Evolutionary conservation across 2,888 invertebrate species (phyloP).

Genomic region (Noctua pronuba): DNA sequence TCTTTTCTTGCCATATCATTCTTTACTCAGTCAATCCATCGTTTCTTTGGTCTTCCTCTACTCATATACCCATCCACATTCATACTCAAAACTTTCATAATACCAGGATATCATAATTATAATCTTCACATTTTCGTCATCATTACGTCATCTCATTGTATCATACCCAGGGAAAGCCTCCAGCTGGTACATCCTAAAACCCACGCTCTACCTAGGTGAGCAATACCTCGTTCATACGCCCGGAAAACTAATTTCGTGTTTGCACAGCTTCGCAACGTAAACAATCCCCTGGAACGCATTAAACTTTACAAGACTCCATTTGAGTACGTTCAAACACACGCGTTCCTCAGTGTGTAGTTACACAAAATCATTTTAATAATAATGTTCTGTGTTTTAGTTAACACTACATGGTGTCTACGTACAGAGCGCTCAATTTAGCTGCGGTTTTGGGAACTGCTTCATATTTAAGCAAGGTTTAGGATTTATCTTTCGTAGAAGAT

Average conservation of each 20-base stretch:
- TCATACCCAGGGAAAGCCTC: conserved; percentile 16
- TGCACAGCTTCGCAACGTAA: conserved; percentile 60
- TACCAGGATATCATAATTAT: not conserved
- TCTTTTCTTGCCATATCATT: too few relatives aligned
- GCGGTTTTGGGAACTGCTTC: conserved; percentile 24
- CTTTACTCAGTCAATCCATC: too few relatives aligned
- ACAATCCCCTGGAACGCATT: conserved; percentile 68
- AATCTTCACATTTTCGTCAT: not conserved
- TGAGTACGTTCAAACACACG: conserved; percentile 62
- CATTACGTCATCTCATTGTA: not conserved
- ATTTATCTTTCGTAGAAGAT: conserved; percentile 4
- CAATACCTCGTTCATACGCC: conserved; percentile 48
- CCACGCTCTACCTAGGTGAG: conserved; percentile 92
- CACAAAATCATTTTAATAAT: conserved; percentile 63
- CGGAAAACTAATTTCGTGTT: conserved; percentile 67
- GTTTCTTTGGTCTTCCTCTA: too few relatives aligned
- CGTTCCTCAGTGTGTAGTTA: conserved; percentile 52
- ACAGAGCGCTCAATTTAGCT: conserved; percentile 10
- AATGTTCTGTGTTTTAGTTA: conserved; percentile 50
- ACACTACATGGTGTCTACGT: conserved; percentile 36
- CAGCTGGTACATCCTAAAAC: conserved; percentile 81
- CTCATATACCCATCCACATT: too few relatives aligned
- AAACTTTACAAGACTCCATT: conserved; percentile 69
- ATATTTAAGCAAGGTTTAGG: conserved; percentile 23
- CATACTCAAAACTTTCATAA: too few relatives aligned